phyloP scores from a whole-genome alignment of 2,888 invertebrate genomes.

The Polymixis flavicincta region DNA sequence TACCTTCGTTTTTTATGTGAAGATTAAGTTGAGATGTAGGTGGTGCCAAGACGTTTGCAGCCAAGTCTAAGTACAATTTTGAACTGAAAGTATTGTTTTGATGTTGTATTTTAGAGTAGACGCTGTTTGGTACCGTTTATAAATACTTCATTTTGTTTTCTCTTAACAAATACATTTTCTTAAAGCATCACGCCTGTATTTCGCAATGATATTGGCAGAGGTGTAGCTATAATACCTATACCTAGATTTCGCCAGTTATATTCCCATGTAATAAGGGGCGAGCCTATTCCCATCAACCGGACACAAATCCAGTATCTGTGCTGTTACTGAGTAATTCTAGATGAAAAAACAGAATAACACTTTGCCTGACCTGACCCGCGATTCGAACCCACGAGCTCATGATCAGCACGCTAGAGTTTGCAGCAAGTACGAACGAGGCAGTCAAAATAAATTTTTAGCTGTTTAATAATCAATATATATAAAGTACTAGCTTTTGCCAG shows the following conservation, averaged over 20 bases:
- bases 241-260: no score
- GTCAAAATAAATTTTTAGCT: background rate
- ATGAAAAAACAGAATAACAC: no score
- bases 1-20: conserved; percentile 39
- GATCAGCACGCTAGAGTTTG: no score
- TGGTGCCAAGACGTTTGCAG: conserved; percentile 25
- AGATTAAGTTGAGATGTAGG: conserved; percentile 29
- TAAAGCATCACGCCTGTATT: background rate
- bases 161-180: background rate
- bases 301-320: no score
- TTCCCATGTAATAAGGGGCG: no score
- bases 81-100: background rate
- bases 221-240: no score
- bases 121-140: background rate
- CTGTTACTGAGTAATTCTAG: no score
- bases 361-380: no score
- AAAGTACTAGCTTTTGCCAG: no score
- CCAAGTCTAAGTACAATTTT: conserved; percentile 24
- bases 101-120: background rate
- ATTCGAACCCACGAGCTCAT: no score
- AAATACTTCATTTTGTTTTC: background rate
- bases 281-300: no score
- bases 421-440: background rate
- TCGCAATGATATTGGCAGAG: no score
- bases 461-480: background rate